phyloP scores from a whole-genome alignment of 2,113 vertebrate species.

The Geococcyx californianus region DNA sequence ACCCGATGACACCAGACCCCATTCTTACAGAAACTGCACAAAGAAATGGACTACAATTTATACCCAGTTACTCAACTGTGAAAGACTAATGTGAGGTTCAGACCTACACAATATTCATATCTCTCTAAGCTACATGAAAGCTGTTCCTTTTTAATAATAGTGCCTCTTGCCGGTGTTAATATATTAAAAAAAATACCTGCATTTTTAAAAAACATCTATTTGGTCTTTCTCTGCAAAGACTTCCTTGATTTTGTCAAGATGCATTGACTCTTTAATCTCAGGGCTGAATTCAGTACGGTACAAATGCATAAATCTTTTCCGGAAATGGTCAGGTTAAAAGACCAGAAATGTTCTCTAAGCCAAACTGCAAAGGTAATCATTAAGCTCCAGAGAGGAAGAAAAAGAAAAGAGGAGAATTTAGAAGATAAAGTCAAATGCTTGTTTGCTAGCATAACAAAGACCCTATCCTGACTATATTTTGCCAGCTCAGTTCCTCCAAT shows the following conservation, averaged over 20 bases:
- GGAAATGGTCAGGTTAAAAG: background rate
- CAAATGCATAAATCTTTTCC: background rate
- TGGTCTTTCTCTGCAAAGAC: background rate
- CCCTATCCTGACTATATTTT: background rate
- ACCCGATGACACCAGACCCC: background rate
- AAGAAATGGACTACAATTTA: background rate
- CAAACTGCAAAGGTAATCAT: background rate
- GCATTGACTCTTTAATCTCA: background rate
- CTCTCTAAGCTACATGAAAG: background rate
- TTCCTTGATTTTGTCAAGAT: slow-evolving; percentile 5
- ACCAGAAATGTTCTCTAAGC: background rate
- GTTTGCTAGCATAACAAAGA: background rate
- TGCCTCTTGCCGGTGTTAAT: background rate
- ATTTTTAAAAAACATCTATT: background rate
- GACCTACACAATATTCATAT: background rate
- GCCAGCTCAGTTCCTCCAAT: background rate
- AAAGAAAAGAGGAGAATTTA: background rate
- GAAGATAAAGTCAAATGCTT: background rate
- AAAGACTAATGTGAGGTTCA: background rate
- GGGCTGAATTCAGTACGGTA: background rate
- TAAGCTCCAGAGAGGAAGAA: background rate
- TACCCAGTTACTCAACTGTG: background rate
- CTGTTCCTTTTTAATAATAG: background rate
- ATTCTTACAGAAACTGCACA: background rate
- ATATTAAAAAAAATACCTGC: background rate